Conservation (phyloP, 2,797 vertebrate genomes). For the Enteromius radiatus region DNA sequence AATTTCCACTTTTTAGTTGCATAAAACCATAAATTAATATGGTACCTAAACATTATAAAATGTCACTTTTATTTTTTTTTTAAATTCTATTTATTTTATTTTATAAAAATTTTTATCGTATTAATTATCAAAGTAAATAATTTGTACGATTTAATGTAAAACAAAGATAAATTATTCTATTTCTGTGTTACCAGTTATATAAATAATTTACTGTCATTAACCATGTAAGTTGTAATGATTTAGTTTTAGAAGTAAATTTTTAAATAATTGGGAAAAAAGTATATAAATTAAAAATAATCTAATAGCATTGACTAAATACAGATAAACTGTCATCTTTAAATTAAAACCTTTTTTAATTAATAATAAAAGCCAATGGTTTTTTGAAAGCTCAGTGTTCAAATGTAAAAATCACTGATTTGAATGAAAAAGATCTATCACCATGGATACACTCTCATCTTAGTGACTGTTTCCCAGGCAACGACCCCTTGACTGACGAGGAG, state of each 20-base stretch:
- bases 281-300: background rate
- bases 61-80: background rate
- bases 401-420: constrained; percentile 13
- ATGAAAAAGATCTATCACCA: constrained; percentile 27
- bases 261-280: background rate
- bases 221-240: background rate
- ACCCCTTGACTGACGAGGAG: constrained; percentile 96
- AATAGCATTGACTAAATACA: background rate
- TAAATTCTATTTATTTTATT: background rate
- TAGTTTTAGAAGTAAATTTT: background rate
- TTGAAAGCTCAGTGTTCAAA: background rate
- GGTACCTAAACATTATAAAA: background rate
- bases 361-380: background rate
- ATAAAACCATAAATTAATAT: background rate
- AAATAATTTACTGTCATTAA: background rate
- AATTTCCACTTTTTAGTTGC: background rate
- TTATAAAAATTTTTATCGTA: background rate
- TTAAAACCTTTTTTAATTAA: too few species aligned
- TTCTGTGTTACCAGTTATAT: background rate
- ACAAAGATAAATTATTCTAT: background rate
- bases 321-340: background rate
- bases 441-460: background rate
- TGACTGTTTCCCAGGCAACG: constrained; percentile 83
- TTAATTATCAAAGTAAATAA: background rate
- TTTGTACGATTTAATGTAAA: background rate